Percentiles rank a stretch among this genome's conserved stretches.
phyloP scores from a whole-genome alignment of 2,888 invertebrate genomes.

The Drosophila demipolita region DNA sequence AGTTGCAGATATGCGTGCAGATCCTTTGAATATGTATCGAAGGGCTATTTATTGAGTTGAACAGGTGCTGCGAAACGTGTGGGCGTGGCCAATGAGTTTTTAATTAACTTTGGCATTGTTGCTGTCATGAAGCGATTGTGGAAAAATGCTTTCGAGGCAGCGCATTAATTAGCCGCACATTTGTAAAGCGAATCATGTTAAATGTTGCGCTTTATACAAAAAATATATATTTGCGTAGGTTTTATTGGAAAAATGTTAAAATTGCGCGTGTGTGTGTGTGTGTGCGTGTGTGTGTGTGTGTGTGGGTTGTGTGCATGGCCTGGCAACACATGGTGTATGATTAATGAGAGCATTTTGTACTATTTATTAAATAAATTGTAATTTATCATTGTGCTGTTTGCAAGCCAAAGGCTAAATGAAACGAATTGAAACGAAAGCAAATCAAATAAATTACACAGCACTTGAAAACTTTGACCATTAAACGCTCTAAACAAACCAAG shows the following conservation, averaged over 20 bases:
- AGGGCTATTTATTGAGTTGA: constrained; percentile 29
- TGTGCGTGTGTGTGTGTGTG: neutral
- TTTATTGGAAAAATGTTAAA: constrained; percentile 23
- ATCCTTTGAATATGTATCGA: constrained; percentile 11
- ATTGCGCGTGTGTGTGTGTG: constrained; percentile 2
- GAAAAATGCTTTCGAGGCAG: constrained; percentile 34
- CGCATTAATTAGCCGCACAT: constrained; percentile 42
- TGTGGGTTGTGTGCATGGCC: too few relatives aligned
- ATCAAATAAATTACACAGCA: constrained; percentile 71
- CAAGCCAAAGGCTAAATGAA: constrained; percentile 2
- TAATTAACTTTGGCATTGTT: constrained; percentile 63
- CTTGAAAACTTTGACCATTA: constrained; percentile 67
- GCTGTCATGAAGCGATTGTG: constrained; percentile 45
- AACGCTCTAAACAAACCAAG: constrained; percentile 63
- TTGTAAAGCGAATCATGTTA: neutral
- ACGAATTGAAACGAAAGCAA: constrained; percentile 42
- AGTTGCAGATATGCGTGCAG: constrained; percentile 8
- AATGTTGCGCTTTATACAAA: neutral
- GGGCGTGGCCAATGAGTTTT: constrained; percentile 50
- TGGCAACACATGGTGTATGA: constrained; percentile 76
- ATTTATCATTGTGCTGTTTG: constrained; percentile 63
- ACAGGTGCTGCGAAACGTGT: neutral
- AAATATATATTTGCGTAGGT: neutral
- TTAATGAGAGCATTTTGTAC: constrained; percentile 61
- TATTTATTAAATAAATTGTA: constrained; percentile 74